Evolutionary conservation across 2,888 invertebrate genomes (phyloP).

Genomic region (Acanthococcus lagerstroemiae): DNA sequence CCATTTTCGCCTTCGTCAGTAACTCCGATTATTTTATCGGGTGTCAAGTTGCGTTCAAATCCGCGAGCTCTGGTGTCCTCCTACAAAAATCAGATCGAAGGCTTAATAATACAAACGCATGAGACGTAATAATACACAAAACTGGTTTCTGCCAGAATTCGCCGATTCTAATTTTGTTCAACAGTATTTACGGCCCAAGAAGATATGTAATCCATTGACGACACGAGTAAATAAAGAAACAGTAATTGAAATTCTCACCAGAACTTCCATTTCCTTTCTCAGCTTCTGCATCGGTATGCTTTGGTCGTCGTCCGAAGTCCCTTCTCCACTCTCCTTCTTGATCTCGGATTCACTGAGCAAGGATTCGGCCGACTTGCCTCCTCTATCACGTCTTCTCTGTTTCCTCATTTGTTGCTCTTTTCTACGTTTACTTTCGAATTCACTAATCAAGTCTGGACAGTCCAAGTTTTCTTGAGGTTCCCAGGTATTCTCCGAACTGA

Average conservation of each 20-base stretch:
- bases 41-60: slow-evolving; percentile 70
- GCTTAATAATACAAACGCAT: no score
- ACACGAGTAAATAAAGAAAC: no score
- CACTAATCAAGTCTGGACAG: slow-evolving; percentile 74
- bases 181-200: background rate
- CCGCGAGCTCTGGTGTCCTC: slow-evolving; percentile 45
- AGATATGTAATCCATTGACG: no score
- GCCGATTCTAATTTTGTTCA: background rate
- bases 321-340: slow-evolving; percentile 8
- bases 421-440: slow-evolving; percentile 70
- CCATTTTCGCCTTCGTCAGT: slow-evolving; percentile 72
- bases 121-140: no score
- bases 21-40: slow-evolving; percentile 83
- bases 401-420: slow-evolving; percentile 32
- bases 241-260: no score
- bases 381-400: slow-evolving; percentile 38
- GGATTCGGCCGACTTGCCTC: background rate
- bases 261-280: slow-evolving; percentile 14
- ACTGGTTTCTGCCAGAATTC: background rate
- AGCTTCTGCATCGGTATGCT: slow-evolving; percentile 14
- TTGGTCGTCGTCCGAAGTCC: slow-evolving; percentile 4
- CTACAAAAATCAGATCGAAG: background rate
- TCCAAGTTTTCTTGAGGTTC: slow-evolving; percentile 86
- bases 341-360: slow-evolving; percentile 17
- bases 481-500: slow-evolving; percentile 78